These are phyloP conservation scores for Sander vitreus DNA, from an alignment of 2,113 vertebrate species.

Conservation along the genomic window DNA sequence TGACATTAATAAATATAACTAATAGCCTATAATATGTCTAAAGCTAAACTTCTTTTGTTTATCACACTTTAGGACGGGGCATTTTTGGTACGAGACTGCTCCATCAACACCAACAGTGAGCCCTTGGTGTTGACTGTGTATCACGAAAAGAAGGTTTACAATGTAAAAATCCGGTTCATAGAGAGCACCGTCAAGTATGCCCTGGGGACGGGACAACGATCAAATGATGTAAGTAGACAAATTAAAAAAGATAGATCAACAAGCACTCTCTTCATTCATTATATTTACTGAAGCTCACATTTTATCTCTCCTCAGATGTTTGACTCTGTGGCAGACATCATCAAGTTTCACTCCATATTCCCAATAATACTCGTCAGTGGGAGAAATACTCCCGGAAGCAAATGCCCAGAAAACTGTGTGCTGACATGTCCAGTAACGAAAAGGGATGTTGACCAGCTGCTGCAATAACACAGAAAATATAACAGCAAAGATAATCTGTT, in stretches of 20 bases:
- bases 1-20: neutral
- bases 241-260: neutral
- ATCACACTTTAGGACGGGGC: constrained; percentile 86
- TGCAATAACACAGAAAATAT: constrained; percentile 41
- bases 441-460: constrained; percentile 69
- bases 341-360: constrained; percentile 88
- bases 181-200: constrained; percentile 83
- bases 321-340: constrained; percentile 89
- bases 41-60: neutral
- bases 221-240: constrained; percentile 85
- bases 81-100: constrained; percentile 91
- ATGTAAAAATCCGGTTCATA: constrained; percentile 92
- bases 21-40: neutral
- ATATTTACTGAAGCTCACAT: neutral
- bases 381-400: constrained; percentile 74
- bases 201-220: constrained; percentile 88
- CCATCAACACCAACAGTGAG: constrained; percentile 84
- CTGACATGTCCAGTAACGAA: constrained; percentile 81
- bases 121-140: constrained; percentile 91
- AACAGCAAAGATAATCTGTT: neutral
- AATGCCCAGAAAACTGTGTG: constrained; percentile 82
- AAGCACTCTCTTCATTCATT: neutral
- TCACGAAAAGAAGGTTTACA: constrained; percentile 89
- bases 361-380: constrained; percentile 90
- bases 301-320: constrained; percentile 85